These are phyloP conservation scores for Rostratula benghalensis DNA, from an alignment of 2,113 vertebrate genomes.

Conservation along the genomic window DNA sequence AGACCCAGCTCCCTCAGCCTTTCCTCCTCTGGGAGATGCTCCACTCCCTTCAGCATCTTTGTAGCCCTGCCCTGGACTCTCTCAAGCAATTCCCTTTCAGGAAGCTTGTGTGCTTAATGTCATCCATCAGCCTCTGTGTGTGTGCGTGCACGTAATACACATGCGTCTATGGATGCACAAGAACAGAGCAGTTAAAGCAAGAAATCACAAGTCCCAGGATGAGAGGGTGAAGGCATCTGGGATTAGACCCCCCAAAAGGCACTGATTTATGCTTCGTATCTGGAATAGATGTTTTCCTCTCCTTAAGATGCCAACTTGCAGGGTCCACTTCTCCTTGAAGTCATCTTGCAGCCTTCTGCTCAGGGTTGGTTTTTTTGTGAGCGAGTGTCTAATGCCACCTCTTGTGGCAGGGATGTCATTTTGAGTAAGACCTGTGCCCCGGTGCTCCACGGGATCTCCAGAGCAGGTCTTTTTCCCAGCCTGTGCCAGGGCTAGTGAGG, in stretches of 20 bases:
- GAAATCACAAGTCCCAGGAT: background rate
- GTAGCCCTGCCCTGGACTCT: no score
- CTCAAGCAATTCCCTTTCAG: no score
- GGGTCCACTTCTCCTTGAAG: background rate
- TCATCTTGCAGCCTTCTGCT: background rate
- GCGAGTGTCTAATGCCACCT: rapidly evolving
- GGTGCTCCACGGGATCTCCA: background rate
- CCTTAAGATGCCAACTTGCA: background rate
- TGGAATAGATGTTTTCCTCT: background rate
- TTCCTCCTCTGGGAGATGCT: no score
- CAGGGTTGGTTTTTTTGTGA: background rate
- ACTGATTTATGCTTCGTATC: background rate
- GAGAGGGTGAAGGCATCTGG: background rate
- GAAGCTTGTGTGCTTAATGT: background rate
- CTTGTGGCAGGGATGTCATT: background rate
- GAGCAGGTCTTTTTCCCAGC: background rate
- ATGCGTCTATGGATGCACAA: rapidly evolving
- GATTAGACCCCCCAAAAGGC: background rate
- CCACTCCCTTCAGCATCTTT: no score
- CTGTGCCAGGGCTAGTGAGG: background rate
- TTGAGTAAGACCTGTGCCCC: background rate
- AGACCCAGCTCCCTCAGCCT: no score
- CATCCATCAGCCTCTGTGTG: background rate
- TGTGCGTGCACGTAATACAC: rapidly evolving
- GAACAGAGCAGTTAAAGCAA: rapidly evolving